Conservation (phyloP, 2,113 vertebrate species). For the Charadrius vociferus region DNA sequence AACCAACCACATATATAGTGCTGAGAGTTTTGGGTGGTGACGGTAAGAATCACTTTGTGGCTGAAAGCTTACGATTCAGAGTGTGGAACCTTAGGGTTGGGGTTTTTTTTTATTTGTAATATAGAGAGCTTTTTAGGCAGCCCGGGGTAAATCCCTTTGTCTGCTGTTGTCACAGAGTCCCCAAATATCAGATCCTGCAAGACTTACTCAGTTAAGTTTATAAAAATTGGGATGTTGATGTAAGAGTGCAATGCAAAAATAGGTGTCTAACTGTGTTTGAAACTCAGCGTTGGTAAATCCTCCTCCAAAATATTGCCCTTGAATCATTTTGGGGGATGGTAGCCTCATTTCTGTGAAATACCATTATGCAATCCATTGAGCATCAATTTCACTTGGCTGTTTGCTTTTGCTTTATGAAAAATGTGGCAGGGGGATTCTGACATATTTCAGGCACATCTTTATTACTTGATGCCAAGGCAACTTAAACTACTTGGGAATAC, state of each 20-base stretch:
- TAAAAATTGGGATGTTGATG: fast-evolving
- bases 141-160: background rate
- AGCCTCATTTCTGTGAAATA: background rate
- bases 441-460: background rate
- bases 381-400: background rate
- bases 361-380: background rate
- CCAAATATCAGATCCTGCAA: background rate
- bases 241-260: background rate
- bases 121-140: background rate
- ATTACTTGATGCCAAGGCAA: background rate
- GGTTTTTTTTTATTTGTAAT: background rate
- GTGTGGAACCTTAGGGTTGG: background rate
- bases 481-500: background rate
- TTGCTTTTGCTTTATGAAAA: background rate
- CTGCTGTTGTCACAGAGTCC: background rate
- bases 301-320: background rate
- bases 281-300: background rate
- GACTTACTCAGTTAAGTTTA: background rate
- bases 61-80: fast-evolving
- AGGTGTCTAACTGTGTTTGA: background rate
- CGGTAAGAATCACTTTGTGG: background rate
- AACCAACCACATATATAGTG: background rate
- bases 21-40: background rate
- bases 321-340: background rate
- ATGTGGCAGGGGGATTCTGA: background rate